Evolutionary conservation across 2,888 invertebrate genomes (phyloP).

Genomic region (Drosophila pseudotalamancana): DNA sequence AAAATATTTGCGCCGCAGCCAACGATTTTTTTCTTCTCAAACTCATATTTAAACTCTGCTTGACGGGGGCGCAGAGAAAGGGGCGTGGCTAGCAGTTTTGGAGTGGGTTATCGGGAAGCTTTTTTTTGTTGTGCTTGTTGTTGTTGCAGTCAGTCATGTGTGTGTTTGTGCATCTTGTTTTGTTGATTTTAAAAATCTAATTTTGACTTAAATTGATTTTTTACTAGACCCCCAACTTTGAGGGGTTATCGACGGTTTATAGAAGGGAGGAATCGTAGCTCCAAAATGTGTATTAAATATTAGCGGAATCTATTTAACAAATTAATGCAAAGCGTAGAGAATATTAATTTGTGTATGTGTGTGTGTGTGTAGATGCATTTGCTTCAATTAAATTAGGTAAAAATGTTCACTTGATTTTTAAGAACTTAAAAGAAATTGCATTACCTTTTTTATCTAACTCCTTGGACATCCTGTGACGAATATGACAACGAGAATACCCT

Average conservation of each 20-base stretch:
- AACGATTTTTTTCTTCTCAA: constrained; percentile 62
- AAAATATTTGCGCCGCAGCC: constrained; percentile 77
- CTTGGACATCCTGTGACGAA: not conserved
- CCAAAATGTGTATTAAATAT: too few species aligned
- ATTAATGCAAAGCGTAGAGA: too few species aligned
- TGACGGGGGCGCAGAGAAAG: constrained; percentile 11
- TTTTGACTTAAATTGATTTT: constrained; percentile 78
- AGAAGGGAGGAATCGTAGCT: not conserved
- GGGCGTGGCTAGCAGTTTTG: not conserved
- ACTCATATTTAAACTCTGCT: constrained; percentile 76
- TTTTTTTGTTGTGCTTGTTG: constrained; percentile 41
- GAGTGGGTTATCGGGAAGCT: constrained; percentile 5
- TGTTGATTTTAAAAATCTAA: constrained; percentile 78
- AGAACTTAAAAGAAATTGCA: constrained; percentile 9
- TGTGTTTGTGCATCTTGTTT: constrained; percentile 39
- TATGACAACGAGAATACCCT: not conserved
- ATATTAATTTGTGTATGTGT: not conserved
- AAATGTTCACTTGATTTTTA: not conserved
- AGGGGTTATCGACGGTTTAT: not conserved
- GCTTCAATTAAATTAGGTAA: too few species aligned
- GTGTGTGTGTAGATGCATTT: constrained; percentile 18
- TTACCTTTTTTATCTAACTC: not conserved
- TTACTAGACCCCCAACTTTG: constrained; percentile 29
- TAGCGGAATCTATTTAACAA: too few species aligned
- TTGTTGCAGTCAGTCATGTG: constrained; percentile 34